Conservation (phyloP, 2,888 invertebrate genomes). For the Perdita meconis region DNA sequence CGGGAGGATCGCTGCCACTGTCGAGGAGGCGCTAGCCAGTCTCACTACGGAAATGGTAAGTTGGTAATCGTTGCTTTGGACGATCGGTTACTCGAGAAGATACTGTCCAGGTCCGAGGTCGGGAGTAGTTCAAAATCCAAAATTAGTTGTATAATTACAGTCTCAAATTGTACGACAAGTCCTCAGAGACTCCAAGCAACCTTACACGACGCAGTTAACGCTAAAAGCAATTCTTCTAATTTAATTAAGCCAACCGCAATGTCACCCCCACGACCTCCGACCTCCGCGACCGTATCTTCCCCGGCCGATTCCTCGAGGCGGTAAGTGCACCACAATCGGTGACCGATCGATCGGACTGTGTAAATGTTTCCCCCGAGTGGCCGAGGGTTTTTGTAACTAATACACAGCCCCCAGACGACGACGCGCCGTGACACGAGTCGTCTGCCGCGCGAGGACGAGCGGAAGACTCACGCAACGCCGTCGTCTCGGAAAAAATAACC, state of each 20-base stretch:
- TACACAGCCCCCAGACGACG: constrained; percentile 45
- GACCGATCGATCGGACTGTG: constrained; percentile 61
- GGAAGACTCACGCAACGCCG: constrained; percentile 5
- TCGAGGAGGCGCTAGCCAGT: constrained; percentile 91
- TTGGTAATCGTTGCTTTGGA: constrained; percentile 45
- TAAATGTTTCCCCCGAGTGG: constrained; percentile 64
- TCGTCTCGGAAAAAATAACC: constrained; percentile 16
- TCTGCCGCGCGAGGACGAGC: background rate
- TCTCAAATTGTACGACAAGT: background rate
- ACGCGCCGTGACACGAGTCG: constrained; percentile 8
- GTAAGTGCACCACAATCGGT: constrained; percentile 46
- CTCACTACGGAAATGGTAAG: constrained; percentile 94
- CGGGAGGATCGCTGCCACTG: constrained; percentile 85
- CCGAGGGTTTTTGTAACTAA: constrained; percentile 68
- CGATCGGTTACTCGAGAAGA: constrained; percentile 55
- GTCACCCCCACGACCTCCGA: constrained; percentile 11
- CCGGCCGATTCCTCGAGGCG: constrained; percentile 40
- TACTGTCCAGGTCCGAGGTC: constrained; percentile 18
- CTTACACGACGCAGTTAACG: too few species aligned
- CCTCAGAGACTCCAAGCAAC: too few species aligned
- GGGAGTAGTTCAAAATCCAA: background rate
- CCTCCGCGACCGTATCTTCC: constrained; percentile 22
- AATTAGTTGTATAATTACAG: background rate
- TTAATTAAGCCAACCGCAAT: background rate
- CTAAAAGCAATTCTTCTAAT: background rate